Base-by-base conservation (phyloP, 2,888 invertebrate genomes). In the Taenaris catops region DNA sequence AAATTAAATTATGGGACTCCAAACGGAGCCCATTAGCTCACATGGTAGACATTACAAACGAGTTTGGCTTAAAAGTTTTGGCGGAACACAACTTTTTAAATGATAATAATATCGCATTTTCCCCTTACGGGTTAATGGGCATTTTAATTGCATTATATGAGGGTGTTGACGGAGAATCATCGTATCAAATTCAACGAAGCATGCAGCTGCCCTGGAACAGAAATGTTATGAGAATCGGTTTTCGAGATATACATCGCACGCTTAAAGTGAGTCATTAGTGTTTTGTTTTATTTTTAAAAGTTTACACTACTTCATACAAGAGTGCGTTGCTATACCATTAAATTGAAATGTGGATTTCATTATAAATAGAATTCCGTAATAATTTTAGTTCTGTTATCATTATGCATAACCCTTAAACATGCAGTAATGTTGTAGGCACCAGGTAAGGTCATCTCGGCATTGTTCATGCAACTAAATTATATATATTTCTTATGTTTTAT, bases 11-110 rank as follows among this genome's bases (percentile, higher is more conserved):
- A 44, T 84, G 84, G 86, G 78, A 83, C 47, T 66, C 72, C 2
- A 72, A 73, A 8, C 61, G 81, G 25, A 86, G 88, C 0, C 93
- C 94, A 1, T 83, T 91, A 44, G 91, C 93, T 46, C 88, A 91
- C 39, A 94, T 95, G 93, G 93, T 94, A 36, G 94, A 95, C 61
- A 89, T 93, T 19, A 91, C 94, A 23, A 95, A 95, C 66, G 91
- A 91, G 60, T 88, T 93, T 46, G 91, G 92, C 33, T 76, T 92
- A 44, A 90, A 90, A 64, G 87, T 93, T 51, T 84, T 95, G 0
- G 87, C 92, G 54, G 90, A 91, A 65, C 92, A 93, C 56, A 91
- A 92, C 57, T 90, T 91, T 69, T 84, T 91, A 53, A 93, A 93
- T 68, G 90, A 91, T 26, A 92, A 93, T 63, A 96, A 95, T 68